These are phyloP conservation scores for Macrotrachela quadricornifera DNA, from an alignment of 1,140 invertebrate genomes.

Conservation along the genomic window DNA sequence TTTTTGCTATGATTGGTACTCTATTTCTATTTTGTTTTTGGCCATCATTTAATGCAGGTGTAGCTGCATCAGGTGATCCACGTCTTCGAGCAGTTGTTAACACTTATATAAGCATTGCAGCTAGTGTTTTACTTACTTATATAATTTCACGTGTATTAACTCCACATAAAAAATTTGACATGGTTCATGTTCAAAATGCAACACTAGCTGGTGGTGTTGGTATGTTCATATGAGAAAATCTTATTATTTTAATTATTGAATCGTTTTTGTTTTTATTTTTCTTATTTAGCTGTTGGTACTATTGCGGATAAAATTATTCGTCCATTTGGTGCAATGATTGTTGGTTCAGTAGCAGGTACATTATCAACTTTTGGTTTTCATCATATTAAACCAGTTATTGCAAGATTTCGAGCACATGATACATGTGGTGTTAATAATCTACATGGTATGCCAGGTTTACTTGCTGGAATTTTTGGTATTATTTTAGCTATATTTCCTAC, in stretches of 20 bases:
- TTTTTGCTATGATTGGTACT: slow-evolving; percentile 75
- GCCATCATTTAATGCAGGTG: slow-evolving; percentile 72
- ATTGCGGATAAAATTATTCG: slow-evolving; percentile 55
- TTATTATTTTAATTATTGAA: too few species aligned
- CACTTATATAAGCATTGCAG: slow-evolving; percentile 62
- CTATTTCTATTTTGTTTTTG: not conserved
- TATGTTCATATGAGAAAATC: too few species aligned
- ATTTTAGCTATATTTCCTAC: slow-evolving; percentile 44
- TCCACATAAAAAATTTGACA: slow-evolving; percentile 23
- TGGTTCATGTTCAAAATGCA: slow-evolving; percentile 32
- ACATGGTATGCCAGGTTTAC: slow-evolving; percentile 74
- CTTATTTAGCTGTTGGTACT: slow-evolving; percentile 33
- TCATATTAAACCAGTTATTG: slow-evolving; percentile 47
- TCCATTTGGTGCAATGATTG: slow-evolving; percentile 56
- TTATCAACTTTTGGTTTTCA: slow-evolving; percentile 65
- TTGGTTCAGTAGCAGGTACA: slow-evolving; percentile 55
- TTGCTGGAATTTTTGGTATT: slow-evolving; percentile 54
- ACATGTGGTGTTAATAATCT: slow-evolving; percentile 87
- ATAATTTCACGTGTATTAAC: slow-evolving; percentile 50
- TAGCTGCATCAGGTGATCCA: slow-evolving; percentile 40
- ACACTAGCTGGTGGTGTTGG: slow-evolving; percentile 36
- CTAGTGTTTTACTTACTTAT: slow-evolving; percentile 60
- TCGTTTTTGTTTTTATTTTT: too few species aligned
- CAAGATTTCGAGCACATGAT: slow-evolving; percentile 37
- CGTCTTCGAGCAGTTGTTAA: slow-evolving; percentile 70